These are phyloP conservation scores for Naso thynnoides DNA, from an alignment of 2,797 vertebrate species.

Conservation along the genomic window DNA sequence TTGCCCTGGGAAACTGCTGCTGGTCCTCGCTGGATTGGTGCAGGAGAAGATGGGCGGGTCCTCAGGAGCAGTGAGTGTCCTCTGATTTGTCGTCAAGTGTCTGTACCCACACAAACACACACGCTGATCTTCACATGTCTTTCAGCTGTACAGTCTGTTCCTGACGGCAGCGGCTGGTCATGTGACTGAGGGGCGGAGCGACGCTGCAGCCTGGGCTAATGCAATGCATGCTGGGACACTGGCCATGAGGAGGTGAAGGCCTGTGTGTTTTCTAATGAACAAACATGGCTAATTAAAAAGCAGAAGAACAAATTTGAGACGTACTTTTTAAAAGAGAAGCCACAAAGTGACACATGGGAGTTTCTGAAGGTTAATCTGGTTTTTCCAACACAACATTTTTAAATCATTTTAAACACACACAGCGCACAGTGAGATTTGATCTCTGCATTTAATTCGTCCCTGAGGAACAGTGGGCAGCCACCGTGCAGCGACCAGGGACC, in stretches of 20 bases:
- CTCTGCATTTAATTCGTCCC: no score
- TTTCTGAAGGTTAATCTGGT: no score
- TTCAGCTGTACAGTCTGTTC: constrained; percentile 93
- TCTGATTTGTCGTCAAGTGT: not conserved
- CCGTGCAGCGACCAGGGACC: no score
- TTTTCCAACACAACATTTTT: no score
- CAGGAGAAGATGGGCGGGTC: constrained; percentile 97
- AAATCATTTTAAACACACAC: no score
- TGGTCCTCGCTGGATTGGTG: constrained; percentile 85
- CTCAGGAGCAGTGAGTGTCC: constrained; percentile 87
- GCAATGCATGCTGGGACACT: constrained; percentile 92
- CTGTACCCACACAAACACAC: not conserved
- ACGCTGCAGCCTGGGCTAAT: constrained; percentile 84
- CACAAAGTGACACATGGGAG: no score
- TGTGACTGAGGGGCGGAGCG: constrained; percentile 69
- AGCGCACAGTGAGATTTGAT: no score
- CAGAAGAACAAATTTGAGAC: no score
- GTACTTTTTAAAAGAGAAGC: no score
- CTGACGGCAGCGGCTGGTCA: constrained; percentile 89
- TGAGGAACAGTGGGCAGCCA: no score
- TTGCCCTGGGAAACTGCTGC: constrained; percentile 85
- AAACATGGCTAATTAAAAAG: no score
- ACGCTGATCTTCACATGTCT: not conserved
- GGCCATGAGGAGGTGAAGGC: constrained; percentile 89
- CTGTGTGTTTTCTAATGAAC: no score